A percentile compares a stretch with the other conserved stretches of the same genome.
phyloP scores from a whole-genome alignment of 2,113 vertebrate species.

The Willisornis vidua region DNA sequence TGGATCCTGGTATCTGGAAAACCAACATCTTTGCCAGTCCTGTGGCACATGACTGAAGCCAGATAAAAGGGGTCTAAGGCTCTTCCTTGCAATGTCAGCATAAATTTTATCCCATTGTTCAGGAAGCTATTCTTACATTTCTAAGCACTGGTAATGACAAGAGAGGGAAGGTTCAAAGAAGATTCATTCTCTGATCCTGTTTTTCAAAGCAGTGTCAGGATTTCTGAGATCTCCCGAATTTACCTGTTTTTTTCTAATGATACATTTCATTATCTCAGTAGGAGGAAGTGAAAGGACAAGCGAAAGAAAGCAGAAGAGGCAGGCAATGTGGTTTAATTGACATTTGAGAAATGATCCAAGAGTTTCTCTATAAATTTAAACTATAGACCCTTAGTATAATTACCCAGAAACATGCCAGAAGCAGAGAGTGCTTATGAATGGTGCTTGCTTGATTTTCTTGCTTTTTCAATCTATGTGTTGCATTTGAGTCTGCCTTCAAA shows the following conservation, averaged over 20 bases:
- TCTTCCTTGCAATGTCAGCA: neutral
- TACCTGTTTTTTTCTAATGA: neutral
- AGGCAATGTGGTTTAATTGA: neutral
- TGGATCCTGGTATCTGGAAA: neutral
- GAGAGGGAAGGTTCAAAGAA: neutral
- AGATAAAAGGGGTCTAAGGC: neutral
- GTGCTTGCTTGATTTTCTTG: neutral
- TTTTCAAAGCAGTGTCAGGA: neutral
- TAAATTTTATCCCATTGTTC: neutral
- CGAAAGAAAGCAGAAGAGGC: neutral
- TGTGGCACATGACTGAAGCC: neutral
- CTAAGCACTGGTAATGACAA: neutral
- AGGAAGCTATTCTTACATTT: neutral
- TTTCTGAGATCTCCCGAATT: neutral
- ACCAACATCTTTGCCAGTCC: neutral
- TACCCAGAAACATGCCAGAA: neutral
- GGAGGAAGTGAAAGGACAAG: neutral
- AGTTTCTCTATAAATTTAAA: neutral
- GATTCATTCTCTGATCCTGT: neutral
- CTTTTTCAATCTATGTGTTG: neutral
- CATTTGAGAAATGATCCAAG: neutral
- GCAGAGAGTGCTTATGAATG: neutral
- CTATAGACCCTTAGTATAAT: neutral
- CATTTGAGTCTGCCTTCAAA: neutral
- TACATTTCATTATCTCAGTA: neutral